These are phyloP conservation scores for Theretra japonica DNA, from an alignment of 2,888 invertebrate species.

Conservation along the genomic window DNA sequence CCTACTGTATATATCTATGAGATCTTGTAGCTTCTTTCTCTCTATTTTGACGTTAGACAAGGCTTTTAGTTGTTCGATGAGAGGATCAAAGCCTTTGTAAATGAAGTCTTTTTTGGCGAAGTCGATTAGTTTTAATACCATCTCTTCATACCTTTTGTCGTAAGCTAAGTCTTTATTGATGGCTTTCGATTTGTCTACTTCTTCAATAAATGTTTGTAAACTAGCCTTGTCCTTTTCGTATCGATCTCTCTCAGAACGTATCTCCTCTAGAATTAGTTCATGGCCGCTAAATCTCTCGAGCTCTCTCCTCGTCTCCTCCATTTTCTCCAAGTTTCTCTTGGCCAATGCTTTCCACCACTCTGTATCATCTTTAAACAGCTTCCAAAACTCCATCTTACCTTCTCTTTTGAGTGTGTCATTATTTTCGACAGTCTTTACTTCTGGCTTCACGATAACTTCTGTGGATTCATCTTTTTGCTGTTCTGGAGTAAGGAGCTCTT, in stretches of 20 bases:
- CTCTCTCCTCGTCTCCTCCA: slow-evolving; percentile 76
- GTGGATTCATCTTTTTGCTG: slow-evolving; percentile 62
- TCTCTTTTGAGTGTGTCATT: slow-evolving; percentile 56
- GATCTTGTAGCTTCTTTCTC: slow-evolving; percentile 69
- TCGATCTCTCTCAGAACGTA: slow-evolving; percentile 65
- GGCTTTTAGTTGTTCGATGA: slow-evolving; percentile 73
- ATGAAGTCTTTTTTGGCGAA: slow-evolving; percentile 79
- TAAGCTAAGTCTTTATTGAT: slow-evolving; percentile 73
- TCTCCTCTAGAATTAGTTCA: slow-evolving; percentile 73
- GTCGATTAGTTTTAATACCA: slow-evolving; percentile 75
- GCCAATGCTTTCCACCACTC: slow-evolving; percentile 81
- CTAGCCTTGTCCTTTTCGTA: slow-evolving; percentile 72
- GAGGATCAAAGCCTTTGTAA: slow-evolving; percentile 80
- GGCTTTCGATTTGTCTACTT: slow-evolving; percentile 73
- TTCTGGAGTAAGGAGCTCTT: slow-evolving; percentile 52
- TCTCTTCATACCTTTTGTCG: slow-evolving; percentile 78
- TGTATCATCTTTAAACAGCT: slow-evolving; percentile 76
- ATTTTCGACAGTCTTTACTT: slow-evolving; percentile 46
- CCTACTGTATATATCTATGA: slow-evolving; percentile 72
- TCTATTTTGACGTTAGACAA: slow-evolving; percentile 71
- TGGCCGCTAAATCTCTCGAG: slow-evolving; percentile 77
- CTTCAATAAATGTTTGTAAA: slow-evolving; percentile 72
- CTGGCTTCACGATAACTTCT: slow-evolving; percentile 58
- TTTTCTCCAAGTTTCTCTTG: slow-evolving; percentile 75
- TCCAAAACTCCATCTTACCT: slow-evolving; percentile 71